Conservation (phyloP, 64 coral and sea anemone genomes). For the Cladopsammia gracilis region DNA sequence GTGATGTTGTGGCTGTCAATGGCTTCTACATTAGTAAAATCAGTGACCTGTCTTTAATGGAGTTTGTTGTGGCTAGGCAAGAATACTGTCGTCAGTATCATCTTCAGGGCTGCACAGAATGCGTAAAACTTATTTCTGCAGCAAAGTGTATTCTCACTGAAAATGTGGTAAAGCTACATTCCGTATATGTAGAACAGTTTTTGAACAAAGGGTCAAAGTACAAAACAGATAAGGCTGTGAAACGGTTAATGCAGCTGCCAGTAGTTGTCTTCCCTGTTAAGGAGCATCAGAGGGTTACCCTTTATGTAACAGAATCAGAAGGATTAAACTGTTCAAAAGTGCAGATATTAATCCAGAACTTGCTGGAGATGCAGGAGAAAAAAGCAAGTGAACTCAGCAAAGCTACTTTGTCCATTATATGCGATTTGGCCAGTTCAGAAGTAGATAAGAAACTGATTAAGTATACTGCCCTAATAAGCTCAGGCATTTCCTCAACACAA, state of each 20-base stretch:
- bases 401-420: constrained; percentile 12
- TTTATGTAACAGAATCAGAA: constrained; percentile 47
- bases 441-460: constrained; percentile 43
- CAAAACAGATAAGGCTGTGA: constrained; percentile 63
- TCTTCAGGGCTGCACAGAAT: constrained; percentile 35
- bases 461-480: constrained; percentile 9
- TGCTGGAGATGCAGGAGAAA: background rate
- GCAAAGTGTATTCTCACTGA: constrained; percentile 9
- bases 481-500: background rate
- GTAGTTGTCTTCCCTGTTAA: constrained; percentile 37
- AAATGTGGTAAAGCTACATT: constrained; percentile 20
- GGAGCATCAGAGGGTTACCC: background rate
- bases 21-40: constrained; percentile 61
- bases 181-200: background rate
- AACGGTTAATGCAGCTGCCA: constrained; percentile 57
- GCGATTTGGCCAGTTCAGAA: constrained; percentile 43
- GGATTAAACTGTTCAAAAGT: background rate
- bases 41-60: constrained; percentile 40
- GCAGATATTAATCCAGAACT: constrained; percentile 3
- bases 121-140: constrained; percentile 21
- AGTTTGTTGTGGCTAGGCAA: constrained; percentile 49
- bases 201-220: constrained; percentile 36
- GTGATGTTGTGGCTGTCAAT: constrained; percentile 21
- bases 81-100: constrained; percentile 28
- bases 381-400: background rate